Conservation (phyloP, 2,113 vertebrate species). For the Rafetus swinhoei region DNA sequence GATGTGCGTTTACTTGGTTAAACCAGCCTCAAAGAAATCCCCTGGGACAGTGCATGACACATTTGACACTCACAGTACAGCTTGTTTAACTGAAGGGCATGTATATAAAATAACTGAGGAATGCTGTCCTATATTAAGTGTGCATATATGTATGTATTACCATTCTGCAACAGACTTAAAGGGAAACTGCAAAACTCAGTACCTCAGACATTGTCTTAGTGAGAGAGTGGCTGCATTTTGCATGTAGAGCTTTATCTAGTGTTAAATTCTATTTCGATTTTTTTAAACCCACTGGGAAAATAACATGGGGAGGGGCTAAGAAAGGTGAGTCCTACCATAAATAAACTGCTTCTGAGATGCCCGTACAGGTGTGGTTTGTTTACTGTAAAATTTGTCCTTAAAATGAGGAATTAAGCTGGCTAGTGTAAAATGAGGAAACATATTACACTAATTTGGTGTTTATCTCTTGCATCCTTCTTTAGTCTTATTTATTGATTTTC, state of each 20-base stretch:
- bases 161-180: background rate
- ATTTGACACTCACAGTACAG: background rate
- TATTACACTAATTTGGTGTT: conserved; percentile 43
- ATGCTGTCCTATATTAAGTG: background rate
- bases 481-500: conserved; percentile 65
- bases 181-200: background rate
- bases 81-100: background rate
- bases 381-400: conserved; percentile 53
- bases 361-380: conserved; percentile 37
- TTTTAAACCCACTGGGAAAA: background rate
- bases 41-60: background rate
- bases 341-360: conserved; percentile 10
- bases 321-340: conserved; percentile 34
- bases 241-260: background rate
- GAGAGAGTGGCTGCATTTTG: background rate
- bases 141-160: accelerated
- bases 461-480: conserved; percentile 63
- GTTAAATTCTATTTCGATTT: background rate
- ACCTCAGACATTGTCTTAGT: accelerated
- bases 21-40: conserved; percentile 32
- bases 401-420: conserved; percentile 52
- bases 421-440: too few species aligned
- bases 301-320: background rate
- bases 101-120: accelerated
- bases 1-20: conserved; percentile 26